phyloP scores from a whole-genome alignment of 92 coral and sea anemone species.

The Porites rus region DNA sequence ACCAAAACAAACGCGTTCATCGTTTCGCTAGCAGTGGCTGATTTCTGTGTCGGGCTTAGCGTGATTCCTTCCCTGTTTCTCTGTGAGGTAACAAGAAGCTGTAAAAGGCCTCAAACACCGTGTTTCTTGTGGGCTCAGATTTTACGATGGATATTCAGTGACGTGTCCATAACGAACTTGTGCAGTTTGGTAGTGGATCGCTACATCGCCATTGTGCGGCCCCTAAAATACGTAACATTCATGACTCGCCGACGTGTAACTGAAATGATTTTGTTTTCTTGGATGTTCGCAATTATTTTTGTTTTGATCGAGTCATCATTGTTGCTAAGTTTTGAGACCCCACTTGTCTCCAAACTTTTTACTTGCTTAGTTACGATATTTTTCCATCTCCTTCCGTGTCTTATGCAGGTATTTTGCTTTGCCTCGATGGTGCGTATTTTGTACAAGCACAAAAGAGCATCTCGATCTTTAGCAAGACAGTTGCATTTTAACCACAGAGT shows the following conservation, averaged over 20 bases:
- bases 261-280: background rate
- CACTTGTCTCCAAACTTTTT: background rate
- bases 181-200: conserved; percentile 15
- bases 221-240: background rate
- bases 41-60: conserved; percentile 22
- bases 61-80: background rate
- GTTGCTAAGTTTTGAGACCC: background rate
- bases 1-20: conserved; percentile 32
- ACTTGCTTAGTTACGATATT: background rate
- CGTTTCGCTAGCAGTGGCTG: conserved; percentile 34
- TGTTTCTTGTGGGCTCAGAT: no score
- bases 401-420: background rate
- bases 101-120: background rate
- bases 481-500: background rate
- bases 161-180: background rate
- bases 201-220: background rate
- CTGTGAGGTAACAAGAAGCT: background rate
- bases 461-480: background rate
- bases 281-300: background rate
- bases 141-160: background rate
- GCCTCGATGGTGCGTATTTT: background rate
- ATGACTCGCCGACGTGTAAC: background rate
- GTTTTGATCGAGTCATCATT: background rate
- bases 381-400: background rate
- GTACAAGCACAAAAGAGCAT: background rate